A percentile compares a stretch with the other conserved stretches of the same genome.
Conservation (phyloP, 2,113 vertebrate species). For the Monopterus albus region DNA sequence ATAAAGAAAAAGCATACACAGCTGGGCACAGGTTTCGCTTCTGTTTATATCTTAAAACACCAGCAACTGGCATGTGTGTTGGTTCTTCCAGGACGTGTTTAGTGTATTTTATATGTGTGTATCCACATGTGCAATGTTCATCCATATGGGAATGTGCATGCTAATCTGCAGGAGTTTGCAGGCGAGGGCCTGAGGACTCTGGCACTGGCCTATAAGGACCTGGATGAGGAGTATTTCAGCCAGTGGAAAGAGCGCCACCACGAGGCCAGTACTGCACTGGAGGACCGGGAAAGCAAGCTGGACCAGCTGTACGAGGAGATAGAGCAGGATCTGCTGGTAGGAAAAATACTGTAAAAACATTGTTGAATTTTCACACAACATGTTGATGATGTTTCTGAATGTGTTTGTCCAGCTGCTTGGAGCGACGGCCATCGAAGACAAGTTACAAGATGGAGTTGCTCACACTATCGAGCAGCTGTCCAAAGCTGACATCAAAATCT, state of each 20-base stretch:
- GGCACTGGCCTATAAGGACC: slow-evolving; percentile 88
- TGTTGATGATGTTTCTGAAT: neutral
- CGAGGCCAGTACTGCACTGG: slow-evolving; percentile 85
- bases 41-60: slow-evolving; percentile 16
- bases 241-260: slow-evolving; percentile 87
- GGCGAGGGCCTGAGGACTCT: slow-evolving; percentile 92
- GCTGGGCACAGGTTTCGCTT: neutral
- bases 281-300: slow-evolving; percentile 86
- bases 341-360: neutral
- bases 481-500: slow-evolving; percentile 93
- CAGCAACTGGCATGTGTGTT: neutral
- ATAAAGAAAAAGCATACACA: neutral
- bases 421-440: slow-evolving; percentile 95
- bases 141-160: slow-evolving; percentile 13
- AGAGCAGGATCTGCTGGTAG: slow-evolving; percentile 91
- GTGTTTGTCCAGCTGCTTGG: slow-evolving; percentile 86
- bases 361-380: neutral
- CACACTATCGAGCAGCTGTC: slow-evolving; percentile 90
- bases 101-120: neutral
- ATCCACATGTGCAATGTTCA: neutral
- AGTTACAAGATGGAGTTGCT: slow-evolving; percentile 92
- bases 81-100: neutral
- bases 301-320: slow-evolving; percentile 90
- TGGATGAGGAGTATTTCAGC: slow-evolving; percentile 86
- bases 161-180: slow-evolving; percentile 89